Evolutionary conservation across 2,797 vertebrate genomes (phyloP), one percentile per base, ranked within the genome.

Genomic region (Danio choprae): DNA sequence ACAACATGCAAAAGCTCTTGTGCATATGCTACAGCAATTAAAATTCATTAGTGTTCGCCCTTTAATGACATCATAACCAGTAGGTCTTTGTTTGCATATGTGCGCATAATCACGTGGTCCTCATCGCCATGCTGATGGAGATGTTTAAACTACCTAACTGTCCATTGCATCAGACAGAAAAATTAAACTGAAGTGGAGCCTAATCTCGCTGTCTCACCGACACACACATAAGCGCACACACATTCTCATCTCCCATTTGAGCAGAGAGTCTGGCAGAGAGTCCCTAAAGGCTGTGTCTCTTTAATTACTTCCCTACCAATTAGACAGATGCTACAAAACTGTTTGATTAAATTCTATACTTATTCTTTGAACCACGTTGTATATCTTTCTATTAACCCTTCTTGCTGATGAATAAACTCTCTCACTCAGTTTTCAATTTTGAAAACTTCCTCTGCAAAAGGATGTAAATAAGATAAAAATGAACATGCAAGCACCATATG

Each of bases 241-340:
- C 58, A 63, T 71, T 71, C 58, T 74, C 74, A 58, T 64, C 65
- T 67, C 7, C 10, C 51, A 38, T 60, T 79, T 53, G 51, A 64
- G 15, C 64, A 60, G 20, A 78, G 48, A 74, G 22, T 60, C 46
- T 74, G 56, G n/a, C 51, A 79, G 60, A 16, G 44, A 75, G 53
- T 82, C 83, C 72, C 80, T 43, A 46, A 63, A 82, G 83, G 50
- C 73, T 41, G 64, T 82, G 77, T 60, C 72, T 74, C 77, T 80
- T 80, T 82, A 82, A 85, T 82, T 85, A 80, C 79, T 73, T 85
- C 43, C 77, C 50, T 20, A 18, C 72, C 79, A 77, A 82, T 85
- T 82, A 84, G 72, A 76, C 53, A 82, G 77, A 80, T 70, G 78
- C 80, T 65, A 77, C 69, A 72, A 76, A 79, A 68, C 65, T 20